Evolutionary conservation across 2,888 invertebrate genomes (phyloP).

Genomic region (Leptarthrus brevirostris): DNA sequence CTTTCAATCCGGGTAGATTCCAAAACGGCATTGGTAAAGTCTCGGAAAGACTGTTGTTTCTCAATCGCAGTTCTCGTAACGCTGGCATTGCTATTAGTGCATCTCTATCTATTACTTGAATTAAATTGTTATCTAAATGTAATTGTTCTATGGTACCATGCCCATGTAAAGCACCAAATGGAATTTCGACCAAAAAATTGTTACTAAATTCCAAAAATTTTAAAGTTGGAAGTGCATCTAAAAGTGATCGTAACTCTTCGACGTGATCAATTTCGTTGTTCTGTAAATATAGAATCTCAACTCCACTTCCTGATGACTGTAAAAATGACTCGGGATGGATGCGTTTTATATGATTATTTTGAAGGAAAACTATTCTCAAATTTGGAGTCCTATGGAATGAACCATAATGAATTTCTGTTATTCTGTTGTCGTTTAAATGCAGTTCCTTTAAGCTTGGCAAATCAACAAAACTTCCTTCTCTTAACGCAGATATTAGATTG

Average conservation of each 20-base stretch:
- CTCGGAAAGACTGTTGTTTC: constrained; percentile 84
- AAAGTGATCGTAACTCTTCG: constrained; percentile 77
- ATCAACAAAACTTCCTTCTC: constrained; percentile 84
- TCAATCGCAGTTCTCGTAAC: constrained; percentile 81
- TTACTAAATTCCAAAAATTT: constrained; percentile 83
- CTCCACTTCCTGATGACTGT: constrained; percentile 77
- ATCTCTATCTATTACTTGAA: constrained; percentile 80
- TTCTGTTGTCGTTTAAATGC: constrained; percentile 77
- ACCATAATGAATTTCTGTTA: constrained; percentile 81
- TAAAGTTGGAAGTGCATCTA: constrained; percentile 82
- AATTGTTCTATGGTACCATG: constrained; percentile 84
- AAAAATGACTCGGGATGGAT: constrained; percentile 86
- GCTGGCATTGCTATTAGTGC: constrained; percentile 87
- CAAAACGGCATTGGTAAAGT: constrained; percentile 81
- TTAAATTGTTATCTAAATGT: constrained; percentile 82
- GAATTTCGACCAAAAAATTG: constrained; percentile 81
- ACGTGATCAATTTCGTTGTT: constrained; percentile 82
- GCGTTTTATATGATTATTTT: constrained; percentile 79
- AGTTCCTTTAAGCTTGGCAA: constrained; percentile 77
- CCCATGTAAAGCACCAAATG: constrained; percentile 81
- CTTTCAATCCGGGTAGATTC: constrained; percentile 86
- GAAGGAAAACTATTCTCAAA: constrained; percentile 78
- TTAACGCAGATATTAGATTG: constrained; percentile 77
- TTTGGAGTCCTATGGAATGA: constrained; percentile 84
- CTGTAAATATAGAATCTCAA: constrained; percentile 82